Evolutionary conservation across 1,140 invertebrate genomes (phyloP).

Genomic region (Tetragnatha versicolor): DNA sequence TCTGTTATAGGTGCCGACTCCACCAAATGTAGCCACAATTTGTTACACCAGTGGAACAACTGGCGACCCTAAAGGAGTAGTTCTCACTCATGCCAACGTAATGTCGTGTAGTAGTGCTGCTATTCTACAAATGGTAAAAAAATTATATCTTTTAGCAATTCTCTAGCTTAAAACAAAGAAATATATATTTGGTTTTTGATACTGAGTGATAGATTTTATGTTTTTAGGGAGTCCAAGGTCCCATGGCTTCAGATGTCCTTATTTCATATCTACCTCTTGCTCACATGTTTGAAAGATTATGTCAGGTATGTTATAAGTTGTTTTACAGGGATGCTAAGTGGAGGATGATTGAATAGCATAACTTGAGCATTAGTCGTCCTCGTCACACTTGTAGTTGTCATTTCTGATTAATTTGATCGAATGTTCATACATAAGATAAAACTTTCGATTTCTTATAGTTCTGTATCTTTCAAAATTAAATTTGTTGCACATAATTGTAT

Average conservation of each 20-base stretch:
- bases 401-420: too few relatives aligned
- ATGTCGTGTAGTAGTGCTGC: conserved; percentile 83
- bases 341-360: too few relatives aligned
- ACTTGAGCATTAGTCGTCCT: too few relatives aligned
- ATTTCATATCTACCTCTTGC: conserved; percentile 95
- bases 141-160: background rate
- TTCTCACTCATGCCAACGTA: conserved; percentile 93
- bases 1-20: conserved; percentile 75
- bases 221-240: conserved; percentile 42
- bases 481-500: too few relatives aligned
- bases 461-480: too few relatives aligned
- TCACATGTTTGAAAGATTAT: conserved; percentile 93
- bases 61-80: conserved; percentile 95
- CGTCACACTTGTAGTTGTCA: too few relatives aligned
- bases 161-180: background rate
- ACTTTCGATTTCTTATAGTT: too few relatives aligned
- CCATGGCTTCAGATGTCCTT: conserved; percentile 73
- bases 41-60: conserved; percentile 98
- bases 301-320: conserved; percentile 75
- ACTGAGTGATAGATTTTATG: background rate
- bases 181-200: background rate
- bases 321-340: too few relatives aligned
- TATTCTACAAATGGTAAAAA: conserved; percentile 65
- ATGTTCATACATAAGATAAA: too few relatives aligned
- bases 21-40: conserved; percentile 87